phyloP scores from a whole-genome alignment of 1,140 invertebrate genomes.

The Apolygus lucorum region DNA sequence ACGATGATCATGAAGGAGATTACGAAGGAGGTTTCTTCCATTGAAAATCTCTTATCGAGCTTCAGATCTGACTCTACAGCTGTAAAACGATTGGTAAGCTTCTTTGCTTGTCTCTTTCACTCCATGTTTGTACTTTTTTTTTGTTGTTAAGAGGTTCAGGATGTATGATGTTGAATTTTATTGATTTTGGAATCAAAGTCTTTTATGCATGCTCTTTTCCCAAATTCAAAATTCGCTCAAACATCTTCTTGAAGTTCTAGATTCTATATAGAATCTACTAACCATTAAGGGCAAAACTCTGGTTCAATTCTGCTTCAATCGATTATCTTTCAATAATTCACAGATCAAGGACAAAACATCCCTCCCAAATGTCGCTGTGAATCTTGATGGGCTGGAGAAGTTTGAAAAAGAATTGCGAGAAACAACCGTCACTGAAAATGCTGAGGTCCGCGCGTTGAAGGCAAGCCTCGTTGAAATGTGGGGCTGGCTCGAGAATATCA shows the following conservation, averaged over 20 bases:
- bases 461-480: conserved; percentile 19
- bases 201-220: not conserved
- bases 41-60: not conserved
- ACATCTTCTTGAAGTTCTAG: too few species aligned
- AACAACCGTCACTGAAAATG: conserved; percentile 36
- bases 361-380: not conserved
- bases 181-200: not conserved
- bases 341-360: conserved; percentile 6
- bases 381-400: conserved; percentile 7
- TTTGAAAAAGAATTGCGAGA: conserved; percentile 23
- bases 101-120: not conserved
- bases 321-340: too few species aligned
- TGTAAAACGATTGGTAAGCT: not conserved
- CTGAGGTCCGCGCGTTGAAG: conserved; percentile 33
- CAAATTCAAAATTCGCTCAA: too few species aligned
- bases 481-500: conserved; percentile 23
- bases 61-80: not conserved
- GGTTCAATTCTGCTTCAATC: too few species aligned
- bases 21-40: not conserved
- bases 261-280: too few species aligned
- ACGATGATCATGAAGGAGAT: not conserved
- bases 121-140: too few species aligned
- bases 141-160: too few species aligned
- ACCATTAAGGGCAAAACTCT: too few species aligned
- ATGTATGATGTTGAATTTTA: too few species aligned